phyloP scores from a whole-genome alignment of 23 tunicate species.

The Ascidia mentula region DNA sequence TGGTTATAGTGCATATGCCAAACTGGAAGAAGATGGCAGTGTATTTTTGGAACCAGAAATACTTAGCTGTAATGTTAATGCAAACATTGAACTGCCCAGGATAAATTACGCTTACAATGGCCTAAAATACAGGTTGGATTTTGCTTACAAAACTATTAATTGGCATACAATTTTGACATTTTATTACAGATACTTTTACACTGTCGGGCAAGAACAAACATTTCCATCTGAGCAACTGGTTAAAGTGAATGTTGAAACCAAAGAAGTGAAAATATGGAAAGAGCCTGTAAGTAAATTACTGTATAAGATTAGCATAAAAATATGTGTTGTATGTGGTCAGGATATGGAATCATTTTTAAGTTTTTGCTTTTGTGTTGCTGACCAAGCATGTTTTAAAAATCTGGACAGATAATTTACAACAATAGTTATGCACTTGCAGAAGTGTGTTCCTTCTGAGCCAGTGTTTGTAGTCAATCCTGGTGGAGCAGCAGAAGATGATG shows the following conservation, averaged over 20 bases:
- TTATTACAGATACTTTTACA: slow-evolving; percentile 31
- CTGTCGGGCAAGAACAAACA: slow-evolving; percentile 20
- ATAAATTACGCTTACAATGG: slow-evolving; percentile 54
- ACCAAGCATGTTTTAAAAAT: not conserved
- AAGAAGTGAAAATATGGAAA: slow-evolving; percentile 24
- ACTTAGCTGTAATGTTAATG: not conserved
- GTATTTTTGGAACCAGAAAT: slow-evolving; percentile 41
- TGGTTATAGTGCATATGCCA: slow-evolving; percentile 38
- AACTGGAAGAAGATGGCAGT: slow-evolving; percentile 32
- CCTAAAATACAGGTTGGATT: slow-evolving; percentile 35
- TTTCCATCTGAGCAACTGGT: slow-evolving; percentile 6
- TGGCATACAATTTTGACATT: not conserved
- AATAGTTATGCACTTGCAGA: not conserved
- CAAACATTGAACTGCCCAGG: slow-evolving; percentile 45
- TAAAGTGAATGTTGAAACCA: slow-evolving; percentile 48
- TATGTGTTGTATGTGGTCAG: not conserved
- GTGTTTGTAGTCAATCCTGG: slow-evolving; percentile 42
- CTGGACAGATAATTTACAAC: not conserved
- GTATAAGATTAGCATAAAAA: no score
- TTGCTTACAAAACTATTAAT: not conserved
- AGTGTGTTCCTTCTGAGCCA: slow-evolving; percentile 50
- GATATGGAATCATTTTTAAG: not conserved
- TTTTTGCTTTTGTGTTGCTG: not conserved
- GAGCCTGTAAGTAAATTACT: slow-evolving; percentile 17
- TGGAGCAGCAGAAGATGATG: slow-evolving; percentile 46